Evolutionary conservation across 2,113 vertebrate genomes (phyloP).

Genomic region (Festucalex cinctus): DNA sequence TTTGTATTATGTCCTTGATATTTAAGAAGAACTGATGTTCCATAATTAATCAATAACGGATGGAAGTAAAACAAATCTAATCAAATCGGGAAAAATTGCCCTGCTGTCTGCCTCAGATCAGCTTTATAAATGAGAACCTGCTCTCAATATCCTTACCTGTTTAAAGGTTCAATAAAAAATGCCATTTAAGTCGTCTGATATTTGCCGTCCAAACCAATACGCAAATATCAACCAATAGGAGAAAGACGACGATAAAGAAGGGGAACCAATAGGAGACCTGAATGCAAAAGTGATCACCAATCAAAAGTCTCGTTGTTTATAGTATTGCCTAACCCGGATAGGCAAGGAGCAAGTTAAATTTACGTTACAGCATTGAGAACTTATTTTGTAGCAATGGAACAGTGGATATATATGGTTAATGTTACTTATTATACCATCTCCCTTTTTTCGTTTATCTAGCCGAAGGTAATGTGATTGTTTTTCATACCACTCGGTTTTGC

Average conservation of each 20-base stretch:
- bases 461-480: slow-evolving; percentile 62
- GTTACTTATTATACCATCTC: slow-evolving; percentile 31
- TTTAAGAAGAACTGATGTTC: too few relatives aligned
- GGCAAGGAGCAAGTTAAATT: slow-evolving; percentile 25
- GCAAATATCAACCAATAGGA: too few relatives aligned
- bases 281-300: slow-evolving; percentile 44
- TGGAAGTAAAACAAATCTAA: too few relatives aligned
- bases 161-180: too few relatives aligned
- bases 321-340: slow-evolving; percentile 12
- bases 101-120: too few relatives aligned
- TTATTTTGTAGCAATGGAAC: slow-evolving; percentile 50
- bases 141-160: too few relatives aligned
- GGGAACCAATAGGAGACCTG: slow-evolving; percentile 46
- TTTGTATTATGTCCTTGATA: too few relatives aligned
- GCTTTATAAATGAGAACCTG: too few relatives aligned
- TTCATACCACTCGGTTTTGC: neutral
- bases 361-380: neutral
- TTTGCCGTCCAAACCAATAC: too few relatives aligned
- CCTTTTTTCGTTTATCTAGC: slow-evolving; percentile 66
- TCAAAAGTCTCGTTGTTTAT: slow-evolving; percentile 45
- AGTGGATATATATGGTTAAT: slow-evolving; percentile 32
- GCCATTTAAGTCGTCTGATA: too few relatives aligned
- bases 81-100: too few relatives aligned
- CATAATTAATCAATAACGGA: too few relatives aligned
- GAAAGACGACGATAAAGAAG: neutral